Percentiles rank a stretch among this genome's conserved stretches.
These are phyloP conservation scores for Amphipyra tragopoginis DNA, from an alignment of 2,888 invertebrate genomes.

Conservation along the genomic window DNA sequence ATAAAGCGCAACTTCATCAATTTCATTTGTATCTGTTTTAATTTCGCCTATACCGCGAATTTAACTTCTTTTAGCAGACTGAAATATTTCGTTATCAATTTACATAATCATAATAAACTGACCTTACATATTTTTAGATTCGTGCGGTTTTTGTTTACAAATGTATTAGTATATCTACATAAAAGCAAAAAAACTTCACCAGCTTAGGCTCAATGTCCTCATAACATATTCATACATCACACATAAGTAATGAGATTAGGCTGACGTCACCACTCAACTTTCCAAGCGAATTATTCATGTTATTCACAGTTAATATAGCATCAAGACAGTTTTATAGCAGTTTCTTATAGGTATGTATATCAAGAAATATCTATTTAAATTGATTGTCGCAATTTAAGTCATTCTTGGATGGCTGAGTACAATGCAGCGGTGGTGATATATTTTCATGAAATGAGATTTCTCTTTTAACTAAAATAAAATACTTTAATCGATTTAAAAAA, in stretches of 20 bases:
- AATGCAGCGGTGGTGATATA: background rate
- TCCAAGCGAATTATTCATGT: constrained; percentile 64
- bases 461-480: background rate
- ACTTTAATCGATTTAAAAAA: no score
- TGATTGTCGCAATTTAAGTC: constrained; percentile 21
- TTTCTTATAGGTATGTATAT: constrained; percentile 30
- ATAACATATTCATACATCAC: constrained; percentile 65
- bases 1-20: no score
- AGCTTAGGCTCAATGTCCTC: constrained; percentile 60
- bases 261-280: constrained; percentile 68
- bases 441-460: constrained; percentile 5
- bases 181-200: constrained; percentile 8
- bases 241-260: constrained; percentile 65
- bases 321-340: constrained; percentile 42
- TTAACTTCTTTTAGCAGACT: no score
- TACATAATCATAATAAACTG: no score
- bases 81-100: no score
- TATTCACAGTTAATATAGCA: constrained; percentile 50
- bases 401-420: constrained; percentile 10
- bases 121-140: no score
- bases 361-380: constrained; percentile 24
- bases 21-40: no score
- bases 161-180: background rate
- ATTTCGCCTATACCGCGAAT: no score
- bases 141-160: no score